These are phyloP conservation scores for Dascillus cervinus DNA, from an alignment of 2,888 invertebrate genomes.

Conservation along the genomic window DNA sequence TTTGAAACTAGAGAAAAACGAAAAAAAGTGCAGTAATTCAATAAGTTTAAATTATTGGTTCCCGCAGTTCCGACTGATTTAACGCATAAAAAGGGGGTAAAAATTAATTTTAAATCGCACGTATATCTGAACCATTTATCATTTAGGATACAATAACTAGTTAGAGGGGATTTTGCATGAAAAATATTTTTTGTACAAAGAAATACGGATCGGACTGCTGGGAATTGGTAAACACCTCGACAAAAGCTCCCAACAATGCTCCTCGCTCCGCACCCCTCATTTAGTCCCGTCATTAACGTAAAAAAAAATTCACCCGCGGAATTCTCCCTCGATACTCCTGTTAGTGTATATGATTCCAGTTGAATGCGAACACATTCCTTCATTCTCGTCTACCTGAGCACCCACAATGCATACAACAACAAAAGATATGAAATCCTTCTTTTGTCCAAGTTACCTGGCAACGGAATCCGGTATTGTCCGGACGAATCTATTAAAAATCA, in stretches of 20 bases:
- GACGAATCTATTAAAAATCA: constrained; percentile 35
- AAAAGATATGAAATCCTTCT: constrained; percentile 38
- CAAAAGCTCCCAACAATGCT: constrained; percentile 15
- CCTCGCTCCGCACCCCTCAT: constrained; percentile 5
- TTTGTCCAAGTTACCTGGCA: constrained; percentile 39
- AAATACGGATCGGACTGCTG: constrained; percentile 18
- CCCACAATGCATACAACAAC: constrained; percentile 37
- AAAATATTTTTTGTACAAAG: constrained; percentile 26
- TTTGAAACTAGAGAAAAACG: no score
- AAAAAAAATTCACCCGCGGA: neutral
- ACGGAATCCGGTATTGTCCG: constrained; percentile 36
- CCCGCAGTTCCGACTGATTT: no score
- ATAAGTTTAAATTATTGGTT: no score
- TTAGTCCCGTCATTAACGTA: neutral
- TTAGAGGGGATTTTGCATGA: constrained; percentile 32
- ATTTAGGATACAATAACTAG: constrained; percentile 26
- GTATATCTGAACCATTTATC: constrained; percentile 28
- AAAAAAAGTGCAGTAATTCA: no score
- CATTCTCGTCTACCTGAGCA: constrained; percentile 35
- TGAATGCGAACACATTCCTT: constrained; percentile 25
- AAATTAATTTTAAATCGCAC: no score
- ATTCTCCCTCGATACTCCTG: constrained; percentile 2
- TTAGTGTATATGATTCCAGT: constrained; percentile 12
- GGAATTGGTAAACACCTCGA: constrained; percentile 16
- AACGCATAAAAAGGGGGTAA: constrained; percentile 3